phyloP scores from a whole-genome alignment of 2,888 invertebrate genomes.

The Eupithecia centaureata region DNA sequence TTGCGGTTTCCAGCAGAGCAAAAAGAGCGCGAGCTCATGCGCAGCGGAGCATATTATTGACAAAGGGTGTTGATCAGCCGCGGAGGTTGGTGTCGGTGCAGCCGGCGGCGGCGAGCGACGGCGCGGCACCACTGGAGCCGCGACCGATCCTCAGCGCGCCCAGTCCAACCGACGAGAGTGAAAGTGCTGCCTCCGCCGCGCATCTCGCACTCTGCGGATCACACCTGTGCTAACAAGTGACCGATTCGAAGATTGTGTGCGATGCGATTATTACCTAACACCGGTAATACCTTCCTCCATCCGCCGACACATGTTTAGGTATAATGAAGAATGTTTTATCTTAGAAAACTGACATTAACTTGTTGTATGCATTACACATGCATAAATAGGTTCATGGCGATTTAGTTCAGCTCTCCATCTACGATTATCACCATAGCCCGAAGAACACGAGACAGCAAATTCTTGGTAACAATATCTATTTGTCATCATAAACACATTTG shows the following conservation, averaged over 20 bases:
- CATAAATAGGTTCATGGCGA: not conserved
- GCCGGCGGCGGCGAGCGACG: conserved; percentile 71
- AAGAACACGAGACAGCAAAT: not conserved
- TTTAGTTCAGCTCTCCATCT: not conserved
- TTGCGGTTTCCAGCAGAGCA: conserved; percentile 68
- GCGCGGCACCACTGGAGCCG: conserved; percentile 71
- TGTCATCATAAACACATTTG: conserved; percentile 4
- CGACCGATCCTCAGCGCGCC: conserved; percentile 45
- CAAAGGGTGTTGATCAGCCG: conserved; percentile 63
- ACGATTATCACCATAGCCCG: not conserved
- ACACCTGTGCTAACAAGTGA: conserved; percentile 67
- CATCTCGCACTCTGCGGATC: conserved; percentile 65
- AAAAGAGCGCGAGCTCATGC: conserved; percentile 62
- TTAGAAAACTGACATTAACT: not conserved
- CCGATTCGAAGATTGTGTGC: conserved; percentile 55
- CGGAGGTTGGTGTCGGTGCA: conserved; percentile 43
- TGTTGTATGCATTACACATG: not conserved
- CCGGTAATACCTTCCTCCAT: conserved; percentile 53
- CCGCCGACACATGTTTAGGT: conserved; percentile 16
- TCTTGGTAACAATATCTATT: not conserved
- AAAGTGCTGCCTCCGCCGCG: conserved; percentile 74
- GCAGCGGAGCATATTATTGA: conserved; percentile 68
- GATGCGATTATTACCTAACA: conserved; percentile 53
- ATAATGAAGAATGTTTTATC: not conserved
- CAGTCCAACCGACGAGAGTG: conserved; percentile 73